Conservation (phyloP, 2,113 vertebrate genomes). For the Meriones unguiculatus region DNA sequence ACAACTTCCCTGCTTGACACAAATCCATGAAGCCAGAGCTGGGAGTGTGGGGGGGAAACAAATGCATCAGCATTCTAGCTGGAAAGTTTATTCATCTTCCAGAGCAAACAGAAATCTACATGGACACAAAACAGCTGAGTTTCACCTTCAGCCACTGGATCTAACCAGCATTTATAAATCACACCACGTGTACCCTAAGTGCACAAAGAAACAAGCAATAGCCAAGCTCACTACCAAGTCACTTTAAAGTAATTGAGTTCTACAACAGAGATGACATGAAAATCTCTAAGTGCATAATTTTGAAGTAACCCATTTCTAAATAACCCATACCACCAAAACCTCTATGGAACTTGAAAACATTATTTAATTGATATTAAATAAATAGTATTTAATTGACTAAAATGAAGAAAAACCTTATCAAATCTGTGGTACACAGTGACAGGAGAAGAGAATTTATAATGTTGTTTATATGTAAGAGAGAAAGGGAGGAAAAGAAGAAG, state of each 20-base stretch:
- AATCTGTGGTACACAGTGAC: neutral
- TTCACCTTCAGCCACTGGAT: neutral
- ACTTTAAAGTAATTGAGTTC: neutral
- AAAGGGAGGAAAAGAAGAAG: neutral
- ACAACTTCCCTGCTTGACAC: neutral
- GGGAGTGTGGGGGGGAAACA: neutral
- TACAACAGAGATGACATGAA: neutral
- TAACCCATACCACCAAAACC: neutral
- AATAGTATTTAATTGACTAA: neutral
- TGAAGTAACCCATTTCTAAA: neutral
- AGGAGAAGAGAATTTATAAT: neutral
- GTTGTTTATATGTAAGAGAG: neutral
- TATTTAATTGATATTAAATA: neutral
- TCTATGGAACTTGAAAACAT: neutral
- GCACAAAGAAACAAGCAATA: neutral
- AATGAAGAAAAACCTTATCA: neutral
- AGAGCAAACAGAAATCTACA: neutral
- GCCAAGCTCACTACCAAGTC: neutral
- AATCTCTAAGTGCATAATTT: neutral
- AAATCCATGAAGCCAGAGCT: neutral
- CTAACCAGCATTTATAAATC: neutral
- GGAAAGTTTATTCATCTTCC: neutral
- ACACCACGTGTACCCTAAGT: too few relatives aligned
- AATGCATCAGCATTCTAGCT: neutral
- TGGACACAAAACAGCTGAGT: neutral